Evolutionary conservation across 1,140 invertebrate genomes (phyloP).

Genomic region (Drosophila neocordata): DNA sequence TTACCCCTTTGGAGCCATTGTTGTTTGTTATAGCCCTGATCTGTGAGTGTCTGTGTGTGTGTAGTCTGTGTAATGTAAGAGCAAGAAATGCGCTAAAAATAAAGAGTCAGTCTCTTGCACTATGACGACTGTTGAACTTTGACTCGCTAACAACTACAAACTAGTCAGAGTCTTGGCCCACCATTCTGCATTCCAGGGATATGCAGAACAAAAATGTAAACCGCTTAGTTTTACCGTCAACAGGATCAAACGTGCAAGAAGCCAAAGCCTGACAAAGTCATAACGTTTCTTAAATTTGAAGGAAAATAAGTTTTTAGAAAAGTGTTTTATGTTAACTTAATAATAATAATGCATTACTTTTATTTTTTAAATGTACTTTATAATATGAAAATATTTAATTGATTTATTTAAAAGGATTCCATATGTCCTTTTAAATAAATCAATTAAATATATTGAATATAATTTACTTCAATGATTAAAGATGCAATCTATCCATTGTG

Average conservation of each 20-base stretch:
- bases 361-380: too few relatives aligned
- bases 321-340: too few relatives aligned
- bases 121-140: conserved; percentile 73
- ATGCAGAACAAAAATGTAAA: conserved; percentile 49
- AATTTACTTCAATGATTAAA: too few relatives aligned
- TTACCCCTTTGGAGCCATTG: conserved; percentile 9
- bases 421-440: too few relatives aligned
- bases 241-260: conserved; percentile 57
- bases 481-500: too few relatives aligned
- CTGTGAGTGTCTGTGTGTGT: conserved; percentile 28
- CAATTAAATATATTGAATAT: too few relatives aligned
- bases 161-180: conserved; percentile 29
- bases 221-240: conserved; percentile 70
- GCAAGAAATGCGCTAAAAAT: conserved; percentile 58
- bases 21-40: conserved; percentile 41
- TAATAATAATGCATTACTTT: too few relatives aligned
- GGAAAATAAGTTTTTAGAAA: conserved; percentile 26
- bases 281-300: conserved; percentile 47
- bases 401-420: too few relatives aligned
- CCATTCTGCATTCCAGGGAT: conserved; percentile 41
- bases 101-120: conserved; percentile 41
- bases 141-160: conserved; percentile 24
- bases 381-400: too few relatives aligned
- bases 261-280: conserved; percentile 40
- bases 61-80: conserved; percentile 60